A percentile compares a stretch with the other conserved stretches of the same genome.
Evolutionary conservation across 2,888 invertebrate genomes (phyloP).

Genomic region (Rhagonycha lutea): DNA sequence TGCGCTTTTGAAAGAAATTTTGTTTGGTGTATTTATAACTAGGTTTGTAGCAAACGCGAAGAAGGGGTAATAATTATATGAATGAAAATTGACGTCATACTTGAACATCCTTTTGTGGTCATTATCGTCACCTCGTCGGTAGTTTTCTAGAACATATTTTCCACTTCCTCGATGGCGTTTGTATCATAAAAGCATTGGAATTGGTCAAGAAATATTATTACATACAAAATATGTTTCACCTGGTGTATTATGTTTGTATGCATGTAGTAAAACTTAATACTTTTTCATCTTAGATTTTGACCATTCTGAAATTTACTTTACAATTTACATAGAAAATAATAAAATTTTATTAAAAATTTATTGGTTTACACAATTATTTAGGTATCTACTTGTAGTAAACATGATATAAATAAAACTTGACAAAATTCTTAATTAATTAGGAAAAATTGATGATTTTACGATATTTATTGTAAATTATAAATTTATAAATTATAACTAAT

Average conservation of each 20-base stretch:
- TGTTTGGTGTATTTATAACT: constrained; percentile 19
- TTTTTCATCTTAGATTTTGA: too few relatives aligned
- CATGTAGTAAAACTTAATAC: too few relatives aligned
- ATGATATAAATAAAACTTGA: too few relatives aligned
- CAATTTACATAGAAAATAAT: background rate
- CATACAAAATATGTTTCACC: background rate
- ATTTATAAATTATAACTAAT: too few relatives aligned
- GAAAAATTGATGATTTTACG: background rate
- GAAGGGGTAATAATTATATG: constrained; percentile 24
- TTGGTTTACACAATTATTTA: too few relatives aligned
- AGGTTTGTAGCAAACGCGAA: constrained; percentile 8
- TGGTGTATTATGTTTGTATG: background rate
- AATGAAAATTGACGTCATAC: constrained; percentile 31
- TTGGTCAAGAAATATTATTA: background rate
- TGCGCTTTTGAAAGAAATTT: background rate
- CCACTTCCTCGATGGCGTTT: constrained; percentile 9
- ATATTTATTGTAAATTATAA: background rate
- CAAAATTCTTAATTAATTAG: background rate
- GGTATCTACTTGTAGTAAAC: too few relatives aligned
- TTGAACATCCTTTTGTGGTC: constrained; percentile 27
- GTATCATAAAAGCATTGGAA: background rate
- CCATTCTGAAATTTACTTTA: too few relatives aligned
- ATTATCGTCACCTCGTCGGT: constrained; percentile 11
- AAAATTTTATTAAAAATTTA: background rate
- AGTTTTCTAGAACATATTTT: constrained; percentile 5